These are phyloP conservation scores for Augochlorella aurata DNA, from an alignment of 2,888 invertebrate species.

Conservation along the genomic window DNA sequence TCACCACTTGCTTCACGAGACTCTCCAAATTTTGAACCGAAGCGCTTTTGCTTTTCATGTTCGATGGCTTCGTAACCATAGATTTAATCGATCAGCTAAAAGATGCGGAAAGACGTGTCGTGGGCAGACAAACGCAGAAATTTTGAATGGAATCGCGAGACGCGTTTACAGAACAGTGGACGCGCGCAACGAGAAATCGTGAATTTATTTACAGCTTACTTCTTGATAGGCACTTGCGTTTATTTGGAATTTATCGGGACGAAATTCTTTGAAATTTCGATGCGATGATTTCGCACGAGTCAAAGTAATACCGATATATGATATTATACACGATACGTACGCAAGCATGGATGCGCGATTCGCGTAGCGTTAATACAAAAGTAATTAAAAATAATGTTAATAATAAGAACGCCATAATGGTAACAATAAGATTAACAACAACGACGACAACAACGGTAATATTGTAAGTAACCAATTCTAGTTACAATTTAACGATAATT, in stretches of 20 bases:
- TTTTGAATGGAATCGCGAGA: not conserved
- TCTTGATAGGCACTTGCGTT: not conserved
- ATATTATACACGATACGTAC: not conserved
- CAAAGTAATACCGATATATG: not conserved
- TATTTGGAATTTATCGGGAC: not conserved
- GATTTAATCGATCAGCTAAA: not conserved
- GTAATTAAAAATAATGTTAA: not conserved
- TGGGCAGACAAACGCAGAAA: not conserved
- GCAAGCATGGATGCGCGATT: not conserved
- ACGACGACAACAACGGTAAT: not conserved
- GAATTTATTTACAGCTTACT: not conserved
- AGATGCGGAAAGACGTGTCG: not conserved
- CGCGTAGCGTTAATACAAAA: not conserved
- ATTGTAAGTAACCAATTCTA: not conserved
- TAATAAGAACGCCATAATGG: not conserved
- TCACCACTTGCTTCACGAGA: constrained; percentile 62
- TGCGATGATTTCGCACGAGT: too few species aligned
- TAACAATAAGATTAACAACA: constrained; percentile 1
- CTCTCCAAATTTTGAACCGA: constrained; percentile 65
- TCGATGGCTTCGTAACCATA: not conserved
- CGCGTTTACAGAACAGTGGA: not conserved
- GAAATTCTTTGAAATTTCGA: not conserved
- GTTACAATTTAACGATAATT: not conserved
- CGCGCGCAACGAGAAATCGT: not conserved
- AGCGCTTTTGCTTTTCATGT: constrained; percentile 55